Evolutionary conservation across 2,797 vertebrate genomes (phyloP).

Genomic region (Pipistrellus kuhlii): DNA sequence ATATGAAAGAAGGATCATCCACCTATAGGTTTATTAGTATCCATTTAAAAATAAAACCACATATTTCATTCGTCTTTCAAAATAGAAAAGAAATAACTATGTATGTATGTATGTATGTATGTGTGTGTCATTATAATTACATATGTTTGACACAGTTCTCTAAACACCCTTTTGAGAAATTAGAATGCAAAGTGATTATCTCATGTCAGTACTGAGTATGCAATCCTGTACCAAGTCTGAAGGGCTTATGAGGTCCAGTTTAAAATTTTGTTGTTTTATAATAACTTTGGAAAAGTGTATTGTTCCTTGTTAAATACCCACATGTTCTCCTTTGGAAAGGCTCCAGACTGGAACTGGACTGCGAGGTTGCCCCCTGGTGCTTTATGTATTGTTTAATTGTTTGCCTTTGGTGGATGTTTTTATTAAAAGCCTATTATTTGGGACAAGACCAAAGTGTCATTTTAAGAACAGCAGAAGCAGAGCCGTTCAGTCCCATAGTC

Average conservation of each 20-base stretch:
- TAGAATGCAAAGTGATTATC: neutral
- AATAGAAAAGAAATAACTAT: neutral
- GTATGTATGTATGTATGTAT: neutral
- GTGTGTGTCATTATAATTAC: neutral
- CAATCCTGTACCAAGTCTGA: constrained; percentile 74
- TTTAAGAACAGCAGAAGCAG: constrained; percentile 86
- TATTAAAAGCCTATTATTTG: constrained; percentile 89
- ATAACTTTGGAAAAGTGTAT: constrained; percentile 85
- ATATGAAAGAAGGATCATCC: neutral
- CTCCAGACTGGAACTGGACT: constrained; percentile 87
- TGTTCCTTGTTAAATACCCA: constrained; percentile 87
- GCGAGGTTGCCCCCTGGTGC: constrained; percentile 88
- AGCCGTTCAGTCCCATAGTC: constrained; percentile 70
- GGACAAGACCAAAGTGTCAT: constrained; percentile 88
- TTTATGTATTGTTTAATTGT: constrained; percentile 91
- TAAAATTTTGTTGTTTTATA: constrained; percentile 86
- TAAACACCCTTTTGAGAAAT: constrained; percentile 51
- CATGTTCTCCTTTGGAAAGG: constrained; percentile 85
- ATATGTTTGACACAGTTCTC: neutral
- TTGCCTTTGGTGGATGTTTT: constrained; percentile 89
- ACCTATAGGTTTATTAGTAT: neutral
- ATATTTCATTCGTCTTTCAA: neutral
- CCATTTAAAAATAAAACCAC: neutral
- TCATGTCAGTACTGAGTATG: constrained; percentile 44
- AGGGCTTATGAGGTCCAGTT: constrained; percentile 76